Evolutionary conservation across 2,888 invertebrate genomes (phyloP), one percentile per base, ranked within the genome.

Genomic region (Leucophenga montana): DNA sequence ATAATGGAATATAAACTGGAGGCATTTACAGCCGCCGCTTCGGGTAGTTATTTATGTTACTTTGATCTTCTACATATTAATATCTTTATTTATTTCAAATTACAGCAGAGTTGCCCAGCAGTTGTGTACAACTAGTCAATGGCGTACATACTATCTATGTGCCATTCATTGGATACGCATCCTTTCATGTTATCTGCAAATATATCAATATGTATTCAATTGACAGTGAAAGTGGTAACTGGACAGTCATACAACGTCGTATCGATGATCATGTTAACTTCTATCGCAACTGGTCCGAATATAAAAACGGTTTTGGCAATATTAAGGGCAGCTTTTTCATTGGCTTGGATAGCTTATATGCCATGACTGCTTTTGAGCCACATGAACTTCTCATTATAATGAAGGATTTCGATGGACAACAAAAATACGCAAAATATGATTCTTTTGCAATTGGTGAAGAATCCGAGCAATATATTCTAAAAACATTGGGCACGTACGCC

Each of bases 321-420:
- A 86, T 93, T 1, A 91, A 91, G 0, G 91, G 91, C 0, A 94
- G 94, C 83, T 93, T 93, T 83, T 94, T 93, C 91, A 89, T 94
- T 14, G 94, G 94, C 0, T 82, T 93, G 75, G 93, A 94, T 73
- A 92, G 93, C 75, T 88, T 94, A 1, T 90, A 92, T 83, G 90
- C 89, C 3, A 48, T 86, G 46, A 87, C 86, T n/a, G 74, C 75
- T 1, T 73, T 71, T 3, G 83, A 89, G 76, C 87, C 91, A 0
- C 89, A 91, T 62, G 91, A 93, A 80, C 85, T 94, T 66, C 87
- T 92, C 62, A 89, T 94, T 11, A 91, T 92, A 75, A 79, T 94
- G 79, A 91, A 91, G 73, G 91, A 92, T 68, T 91, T 91, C 71
- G 89, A 90, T 31, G 90, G 90, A 1, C 89, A 90, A 62, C 90